These are phyloP conservation scores for Drepana falcataria DNA, from an alignment of 2,888 invertebrate genomes.

Conservation along the genomic window DNA sequence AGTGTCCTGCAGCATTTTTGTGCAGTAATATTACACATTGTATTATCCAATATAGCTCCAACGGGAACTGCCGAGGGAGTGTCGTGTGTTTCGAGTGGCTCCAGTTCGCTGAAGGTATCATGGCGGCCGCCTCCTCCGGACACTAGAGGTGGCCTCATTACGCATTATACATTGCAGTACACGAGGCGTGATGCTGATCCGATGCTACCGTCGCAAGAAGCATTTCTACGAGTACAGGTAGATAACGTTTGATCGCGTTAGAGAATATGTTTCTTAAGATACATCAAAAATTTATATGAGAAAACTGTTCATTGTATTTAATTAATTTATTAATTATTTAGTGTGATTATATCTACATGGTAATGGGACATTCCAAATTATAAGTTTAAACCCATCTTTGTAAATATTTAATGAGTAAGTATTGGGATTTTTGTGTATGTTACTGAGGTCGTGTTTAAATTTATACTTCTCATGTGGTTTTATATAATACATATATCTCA, in stretches of 20 bases:
- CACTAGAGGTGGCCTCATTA: slow-evolving; percentile 82
- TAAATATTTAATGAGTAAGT: no score
- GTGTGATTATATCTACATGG: no score
- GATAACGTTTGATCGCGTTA: slow-evolving; percentile 3
- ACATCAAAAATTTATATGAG: no score
- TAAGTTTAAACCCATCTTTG: no score
- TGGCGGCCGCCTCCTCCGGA: slow-evolving; percentile 84
- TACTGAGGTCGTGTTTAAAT: no score
- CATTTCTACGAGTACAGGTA: slow-evolving; percentile 65
- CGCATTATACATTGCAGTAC: slow-evolving; percentile 69
- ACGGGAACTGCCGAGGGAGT: slow-evolving; percentile 86
- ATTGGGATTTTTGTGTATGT: no score
- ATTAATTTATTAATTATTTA: no score
- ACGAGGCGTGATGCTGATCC: slow-evolving; percentile 63
- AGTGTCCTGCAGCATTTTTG: slow-evolving; percentile 41
- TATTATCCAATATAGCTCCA: slow-evolving; percentile 76
- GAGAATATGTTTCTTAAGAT: no score
- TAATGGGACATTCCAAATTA: no score
- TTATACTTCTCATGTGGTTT: no score
- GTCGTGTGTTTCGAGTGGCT: slow-evolving; percentile 84
- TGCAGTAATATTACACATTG: not conserved
- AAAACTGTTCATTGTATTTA: no score
- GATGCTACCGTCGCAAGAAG: slow-evolving; percentile 57
- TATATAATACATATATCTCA: no score
- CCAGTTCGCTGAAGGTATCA: slow-evolving; percentile 86